Conservation (phyloP, 1,140 invertebrate species). For the Polyergus mexicanus region DNA sequence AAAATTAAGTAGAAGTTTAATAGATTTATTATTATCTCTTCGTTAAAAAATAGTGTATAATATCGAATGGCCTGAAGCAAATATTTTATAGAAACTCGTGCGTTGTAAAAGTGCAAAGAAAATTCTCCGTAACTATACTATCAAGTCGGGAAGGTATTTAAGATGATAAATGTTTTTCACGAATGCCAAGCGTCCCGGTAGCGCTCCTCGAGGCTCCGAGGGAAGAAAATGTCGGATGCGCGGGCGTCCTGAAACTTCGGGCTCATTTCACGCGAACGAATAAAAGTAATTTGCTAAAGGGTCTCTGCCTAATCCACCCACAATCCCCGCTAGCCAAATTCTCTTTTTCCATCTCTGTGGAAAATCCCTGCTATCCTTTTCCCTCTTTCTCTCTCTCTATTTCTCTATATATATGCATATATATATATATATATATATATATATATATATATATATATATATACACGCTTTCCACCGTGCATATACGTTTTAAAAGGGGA, state of each 20-base stretch:
- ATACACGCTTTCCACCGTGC: neutral
- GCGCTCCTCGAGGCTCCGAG: slow-evolving; percentile 18
- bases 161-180: slow-evolving; percentile 61
- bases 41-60: neutral
- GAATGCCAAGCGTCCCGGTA: neutral
- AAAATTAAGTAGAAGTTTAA: neutral
- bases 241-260: slow-evolving; percentile 38
- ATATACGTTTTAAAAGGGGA: slow-evolving; percentile 22
- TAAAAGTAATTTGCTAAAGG: slow-evolving; percentile 76
- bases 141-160: slow-evolving; percentile 60
- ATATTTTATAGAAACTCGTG: neutral
- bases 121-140: neutral
- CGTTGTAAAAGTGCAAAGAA: neutral
- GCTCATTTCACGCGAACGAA: slow-evolving; percentile 67
- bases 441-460: neutral
- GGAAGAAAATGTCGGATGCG: slow-evolving; percentile 29
- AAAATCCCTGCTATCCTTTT: slow-evolving; percentile 38
- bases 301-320: slow-evolving; percentile 56
- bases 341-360: slow-evolving; percentile 17
- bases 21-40: neutral
- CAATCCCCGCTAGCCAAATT: slow-evolving; percentile 49
- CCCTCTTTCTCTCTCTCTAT: too few species aligned
- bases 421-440: neutral
- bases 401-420: too few species aligned
- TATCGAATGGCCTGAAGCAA: neutral